Base-by-base conservation (phyloP, 2,888 invertebrate species). In the Microctonus aethiopoides region DNA sequence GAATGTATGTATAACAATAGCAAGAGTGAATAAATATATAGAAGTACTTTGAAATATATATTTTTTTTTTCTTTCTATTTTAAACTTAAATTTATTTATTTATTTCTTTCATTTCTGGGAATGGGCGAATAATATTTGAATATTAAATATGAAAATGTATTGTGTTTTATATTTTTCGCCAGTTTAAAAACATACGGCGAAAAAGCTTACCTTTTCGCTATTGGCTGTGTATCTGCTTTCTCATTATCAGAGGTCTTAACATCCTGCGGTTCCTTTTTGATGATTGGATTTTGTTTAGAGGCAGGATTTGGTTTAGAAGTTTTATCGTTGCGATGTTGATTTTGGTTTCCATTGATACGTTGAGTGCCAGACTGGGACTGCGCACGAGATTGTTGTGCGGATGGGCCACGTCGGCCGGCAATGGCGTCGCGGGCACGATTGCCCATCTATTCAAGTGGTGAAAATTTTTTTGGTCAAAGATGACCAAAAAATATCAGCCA, bases 341-440 rank as follows among this genome's bases (percentile, higher is more conserved):
- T 85, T 86, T 85, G 86, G 84, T 84, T 86, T 84, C 86, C 86
- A 80, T 85, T 84, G 81, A 83, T 84, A 84, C 85, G 86, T 82
- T 86, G 86, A 81, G 81, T 85, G 83, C 84, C 86, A 80, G 85
- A 84, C 81, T 83, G 84, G 82, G 81, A 59, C 41, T 70, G 78
- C 78, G 82, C 80, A 84, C 84, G 84, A 82, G 82, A 83, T 83
- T 84, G 83, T 83, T 84, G 84, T 79, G 81, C 81, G 77, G 83
- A 81, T 81, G 82, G 86, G 84, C 84, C 85, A 80, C 86, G 86
- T 81, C 86, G 85, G 78, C 85, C 86, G 83, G 81, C 83, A 79
- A 82, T 81, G 81, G 83, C 84, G 80, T 86, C 86, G 79, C 86
- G 86, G 84, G 86, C 85, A 78, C 86, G 85, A 84, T 86, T 85